phyloP scores from a whole-genome alignment of 2,113 vertebrate genomes.

The Podilymbus podiceps region DNA sequence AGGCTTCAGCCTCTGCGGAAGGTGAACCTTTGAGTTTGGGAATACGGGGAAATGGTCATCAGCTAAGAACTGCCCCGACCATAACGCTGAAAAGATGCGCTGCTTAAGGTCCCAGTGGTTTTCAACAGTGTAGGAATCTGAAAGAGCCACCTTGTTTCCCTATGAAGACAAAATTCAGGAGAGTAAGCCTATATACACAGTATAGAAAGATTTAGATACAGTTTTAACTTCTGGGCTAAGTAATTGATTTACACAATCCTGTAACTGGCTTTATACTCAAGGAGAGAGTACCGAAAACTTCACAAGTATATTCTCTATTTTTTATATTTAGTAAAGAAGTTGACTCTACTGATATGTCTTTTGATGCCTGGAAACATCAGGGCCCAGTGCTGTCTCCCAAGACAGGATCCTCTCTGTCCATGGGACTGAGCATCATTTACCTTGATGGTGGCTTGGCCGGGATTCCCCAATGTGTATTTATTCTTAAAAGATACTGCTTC shows the following conservation, averaged over 20 bases:
- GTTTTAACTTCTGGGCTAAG: background rate
- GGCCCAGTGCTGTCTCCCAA: background rate
- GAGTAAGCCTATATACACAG: background rate
- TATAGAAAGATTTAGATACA: background rate
- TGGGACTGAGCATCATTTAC: background rate
- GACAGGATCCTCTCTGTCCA: background rate
- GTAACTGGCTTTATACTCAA: background rate
- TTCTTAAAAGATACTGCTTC: background rate
- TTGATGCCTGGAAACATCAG: background rate
- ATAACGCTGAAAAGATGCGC: background rate
- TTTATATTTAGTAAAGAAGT: background rate
- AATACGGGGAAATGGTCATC: background rate
- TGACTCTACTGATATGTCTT: background rate
- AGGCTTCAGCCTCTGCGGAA: fast-evolving
- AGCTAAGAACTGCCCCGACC: fast-evolving
- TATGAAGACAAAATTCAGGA: background rate
- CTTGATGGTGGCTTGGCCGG: background rate
- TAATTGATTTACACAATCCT: background rate
- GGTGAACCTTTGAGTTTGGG: fast-evolving
- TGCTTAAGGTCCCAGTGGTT: background rate
- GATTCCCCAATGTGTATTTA: background rate
- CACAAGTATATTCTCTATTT: background rate
- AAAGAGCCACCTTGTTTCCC: background rate
- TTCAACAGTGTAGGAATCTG: background rate
- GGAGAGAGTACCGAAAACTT: background rate